Evolutionary conservation across 2,113 vertebrate species (phyloP).

Genomic region (Leiothrix lutea): DNA sequence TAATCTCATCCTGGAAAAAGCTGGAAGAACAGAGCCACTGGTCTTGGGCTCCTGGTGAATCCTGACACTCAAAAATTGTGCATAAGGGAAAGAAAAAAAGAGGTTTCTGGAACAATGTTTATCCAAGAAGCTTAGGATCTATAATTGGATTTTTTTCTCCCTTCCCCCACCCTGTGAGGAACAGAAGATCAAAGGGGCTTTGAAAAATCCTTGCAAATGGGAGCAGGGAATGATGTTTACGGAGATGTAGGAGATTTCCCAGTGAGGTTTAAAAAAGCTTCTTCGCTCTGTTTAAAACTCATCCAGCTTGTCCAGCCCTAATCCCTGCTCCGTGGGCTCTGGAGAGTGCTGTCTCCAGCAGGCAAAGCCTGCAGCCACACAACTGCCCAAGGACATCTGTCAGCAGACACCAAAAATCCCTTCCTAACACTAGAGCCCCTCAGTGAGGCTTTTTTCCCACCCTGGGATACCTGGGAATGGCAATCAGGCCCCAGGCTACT

Average conservation of each 20-base stretch:
- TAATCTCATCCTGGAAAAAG: background rate
- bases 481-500: fast-evolving
- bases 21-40: background rate
- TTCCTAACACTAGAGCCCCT: background rate
- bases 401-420: background rate
- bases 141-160: background rate
- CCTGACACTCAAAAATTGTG: background rate
- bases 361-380: background rate
- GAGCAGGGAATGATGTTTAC: background rate
- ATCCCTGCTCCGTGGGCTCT: background rate
- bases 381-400: background rate
- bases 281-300: background rate
- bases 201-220: background rate
- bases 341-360: background rate
- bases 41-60: background rate
- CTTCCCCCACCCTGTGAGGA: background rate
- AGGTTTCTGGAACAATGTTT: background rate
- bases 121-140: background rate
- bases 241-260: background rate
- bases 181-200: background rate
- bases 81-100: background rate
- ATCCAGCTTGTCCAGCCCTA: background rate
- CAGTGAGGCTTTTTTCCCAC: fast-evolving
- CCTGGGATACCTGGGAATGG: background rate
- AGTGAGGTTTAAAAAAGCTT: background rate